Conservation (phyloP, 23 tunicate species). For the Ascidia mentula region DNA sequence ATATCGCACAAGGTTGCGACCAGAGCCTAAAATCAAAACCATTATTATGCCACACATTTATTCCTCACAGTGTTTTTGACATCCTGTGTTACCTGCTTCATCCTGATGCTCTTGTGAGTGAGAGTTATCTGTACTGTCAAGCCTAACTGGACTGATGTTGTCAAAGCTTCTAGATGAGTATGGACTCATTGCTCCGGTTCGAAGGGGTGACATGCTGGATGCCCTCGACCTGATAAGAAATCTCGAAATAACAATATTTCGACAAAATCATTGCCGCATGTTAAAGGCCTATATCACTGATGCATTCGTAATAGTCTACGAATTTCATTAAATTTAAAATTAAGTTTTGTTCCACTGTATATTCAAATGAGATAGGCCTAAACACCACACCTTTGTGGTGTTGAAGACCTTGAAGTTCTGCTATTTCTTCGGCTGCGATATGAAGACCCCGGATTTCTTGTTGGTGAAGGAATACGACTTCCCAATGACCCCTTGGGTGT, state of each 20-base stretch:
- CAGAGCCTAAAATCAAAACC: conserved; percentile 15
- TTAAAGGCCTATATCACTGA: too few species aligned
- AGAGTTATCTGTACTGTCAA: conserved; percentile 1
- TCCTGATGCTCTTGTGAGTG: not conserved
- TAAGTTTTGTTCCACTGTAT: not conserved
- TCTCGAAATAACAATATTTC: not conserved
- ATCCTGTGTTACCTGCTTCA: not conserved
- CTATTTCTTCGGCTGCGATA: not conserved
- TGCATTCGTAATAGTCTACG: too few species aligned
- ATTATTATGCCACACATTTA: not conserved
- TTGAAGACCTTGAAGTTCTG: conserved; percentile 56
- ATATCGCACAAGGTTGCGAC: conserved; percentile 78
- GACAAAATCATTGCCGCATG: too few species aligned
- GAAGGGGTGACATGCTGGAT: conserved; percentile 44
- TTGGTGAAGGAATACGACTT: conserved; percentile 73
- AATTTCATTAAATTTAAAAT: not conserved
- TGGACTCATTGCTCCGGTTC: conserved; percentile 48
- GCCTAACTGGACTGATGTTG: conserved; percentile 68
- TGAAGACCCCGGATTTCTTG: conserved; percentile 29
- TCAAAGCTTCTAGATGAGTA: conserved; percentile 55
- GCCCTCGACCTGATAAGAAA: conserved; percentile 32
- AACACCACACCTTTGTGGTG: conserved; percentile 55
- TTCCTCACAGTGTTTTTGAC: not conserved
- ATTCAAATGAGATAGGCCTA: not conserved
- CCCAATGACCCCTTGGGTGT: conserved; percentile 1